phyloP scores from a whole-genome alignment of 37 sponge, comb jelly and placozoan species.

The Lycopodina hypogea region DNA sequence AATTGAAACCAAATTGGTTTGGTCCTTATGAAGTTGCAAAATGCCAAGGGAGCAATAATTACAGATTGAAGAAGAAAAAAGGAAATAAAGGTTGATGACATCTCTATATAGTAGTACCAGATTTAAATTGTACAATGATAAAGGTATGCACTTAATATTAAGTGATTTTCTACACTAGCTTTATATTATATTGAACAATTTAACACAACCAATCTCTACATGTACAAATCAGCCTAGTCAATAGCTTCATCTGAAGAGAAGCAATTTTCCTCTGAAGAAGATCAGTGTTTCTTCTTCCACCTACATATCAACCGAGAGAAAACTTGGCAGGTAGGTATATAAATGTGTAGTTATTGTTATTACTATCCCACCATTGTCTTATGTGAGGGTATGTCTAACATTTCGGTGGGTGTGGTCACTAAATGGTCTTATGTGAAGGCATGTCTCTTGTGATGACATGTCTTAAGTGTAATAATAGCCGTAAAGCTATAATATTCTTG shows the following conservation, averaged over 20 bases:
- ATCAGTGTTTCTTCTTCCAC: neutral
- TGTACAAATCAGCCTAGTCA: neutral
- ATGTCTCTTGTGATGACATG: no score
- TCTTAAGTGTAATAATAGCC: no score
- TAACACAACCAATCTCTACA: neutral
- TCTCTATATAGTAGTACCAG: constrained; percentile 1
- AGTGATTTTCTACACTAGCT: neutral
- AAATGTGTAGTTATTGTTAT: no score
- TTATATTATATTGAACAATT: neutral
- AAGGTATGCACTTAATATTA: no score
- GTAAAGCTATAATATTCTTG: no score
- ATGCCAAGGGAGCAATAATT: constrained; percentile 5
- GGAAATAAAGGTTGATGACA: neutral
- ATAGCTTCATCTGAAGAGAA: neutral
- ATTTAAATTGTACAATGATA: neutral
- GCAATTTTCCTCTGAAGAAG: neutral
- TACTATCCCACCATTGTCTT: no score
- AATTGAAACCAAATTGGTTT: constrained; percentile 23
- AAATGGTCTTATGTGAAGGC: no score
- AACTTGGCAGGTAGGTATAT: no score
- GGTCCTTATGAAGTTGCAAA: constrained; percentile 33
- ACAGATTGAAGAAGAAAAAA: neutral
- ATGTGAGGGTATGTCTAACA: no score
- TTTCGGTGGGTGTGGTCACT: no score
- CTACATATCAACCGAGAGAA: no score